phyloP scores from a whole-genome alignment of 2,113 vertebrate genomes.

The Acanthisitta chloris region DNA sequence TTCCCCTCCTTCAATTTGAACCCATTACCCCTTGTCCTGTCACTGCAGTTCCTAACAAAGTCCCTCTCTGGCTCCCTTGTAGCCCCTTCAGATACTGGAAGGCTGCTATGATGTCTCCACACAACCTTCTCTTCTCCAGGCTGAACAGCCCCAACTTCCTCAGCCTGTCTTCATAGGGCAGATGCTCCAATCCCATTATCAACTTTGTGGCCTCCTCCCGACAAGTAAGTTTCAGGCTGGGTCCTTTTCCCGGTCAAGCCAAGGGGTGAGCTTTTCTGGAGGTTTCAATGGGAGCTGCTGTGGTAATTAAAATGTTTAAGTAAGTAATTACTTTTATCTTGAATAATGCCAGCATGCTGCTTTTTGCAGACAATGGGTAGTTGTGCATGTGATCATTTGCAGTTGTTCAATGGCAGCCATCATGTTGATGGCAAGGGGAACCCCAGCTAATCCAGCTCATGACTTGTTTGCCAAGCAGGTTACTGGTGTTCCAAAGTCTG shows the following conservation, averaged over 20 bases:
- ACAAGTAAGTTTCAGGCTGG: background rate
- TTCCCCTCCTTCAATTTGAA: too few relatives aligned
- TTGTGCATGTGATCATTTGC: background rate
- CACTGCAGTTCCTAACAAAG: too few relatives aligned
- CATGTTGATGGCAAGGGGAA: accelerated
- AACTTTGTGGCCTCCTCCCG: too few relatives aligned
- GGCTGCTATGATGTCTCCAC: too few relatives aligned
- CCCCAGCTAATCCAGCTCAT: background rate
- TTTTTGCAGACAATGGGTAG: background rate
- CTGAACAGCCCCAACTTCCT: too few relatives aligned
- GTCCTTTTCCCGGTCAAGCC: background rate
- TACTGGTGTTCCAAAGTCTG: background rate
- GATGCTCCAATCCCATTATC: too few relatives aligned
- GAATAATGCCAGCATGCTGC: background rate
- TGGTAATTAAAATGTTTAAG: background rate
- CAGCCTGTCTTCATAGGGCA: too few relatives aligned
- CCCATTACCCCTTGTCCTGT: too few relatives aligned
- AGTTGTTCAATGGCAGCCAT: background rate
- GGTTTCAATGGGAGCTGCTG: background rate
- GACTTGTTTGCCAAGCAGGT: background rate
- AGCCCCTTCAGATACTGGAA: too few relatives aligned
- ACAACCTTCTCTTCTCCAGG: too few relatives aligned
- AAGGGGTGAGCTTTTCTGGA: background rate
- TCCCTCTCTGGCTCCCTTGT: too few relatives aligned
- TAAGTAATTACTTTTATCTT: background rate